These are phyloP conservation scores for Zoanthus solanderi DNA, from an alignment of 92 coral and sea anemone genomes.

Conservation along the genomic window DNA sequence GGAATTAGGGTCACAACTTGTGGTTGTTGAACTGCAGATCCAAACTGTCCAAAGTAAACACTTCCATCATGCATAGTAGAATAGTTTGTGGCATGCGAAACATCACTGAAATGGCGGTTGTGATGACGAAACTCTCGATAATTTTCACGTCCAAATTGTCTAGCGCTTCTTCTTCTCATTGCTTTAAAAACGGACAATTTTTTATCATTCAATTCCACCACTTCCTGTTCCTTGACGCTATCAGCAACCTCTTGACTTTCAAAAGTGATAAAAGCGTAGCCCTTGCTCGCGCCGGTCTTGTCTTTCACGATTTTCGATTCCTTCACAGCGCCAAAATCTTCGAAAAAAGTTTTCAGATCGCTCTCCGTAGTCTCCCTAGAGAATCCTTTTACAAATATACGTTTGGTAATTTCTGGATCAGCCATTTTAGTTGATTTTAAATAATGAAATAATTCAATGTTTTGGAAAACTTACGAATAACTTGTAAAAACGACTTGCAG, in stretches of 20 bases:
- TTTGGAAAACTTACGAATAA: background rate
- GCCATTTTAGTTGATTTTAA: constrained; percentile 63
- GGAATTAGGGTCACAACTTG: constrained; percentile 45
- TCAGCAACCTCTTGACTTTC: constrained; percentile 95
- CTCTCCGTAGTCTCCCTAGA: constrained; percentile 94
- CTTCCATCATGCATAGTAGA: constrained; percentile 59
- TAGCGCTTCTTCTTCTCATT: constrained; percentile 83
- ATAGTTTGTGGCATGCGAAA: constrained; percentile 60
- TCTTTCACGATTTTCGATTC: constrained; percentile 95
- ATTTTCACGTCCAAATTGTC: constrained; percentile 73
- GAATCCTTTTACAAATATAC: constrained; percentile 98
- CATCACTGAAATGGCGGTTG: constrained; percentile 70
- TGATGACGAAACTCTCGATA: constrained; percentile 75
- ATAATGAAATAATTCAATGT: constrained; percentile 19
- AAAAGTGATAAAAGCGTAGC: constrained; percentile 97
- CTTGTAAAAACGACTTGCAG: constrained; percentile 24
- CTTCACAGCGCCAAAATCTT: constrained; percentile 90
- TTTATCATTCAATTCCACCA: constrained; percentile 89
- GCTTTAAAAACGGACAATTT: constrained; percentile 89
- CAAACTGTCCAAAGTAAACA: constrained; percentile 44
- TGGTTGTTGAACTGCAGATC: constrained; percentile 49
- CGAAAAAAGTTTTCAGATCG: constrained; percentile 91
- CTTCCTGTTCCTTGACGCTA: constrained; percentile 80
- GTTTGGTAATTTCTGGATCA: constrained; percentile 85
- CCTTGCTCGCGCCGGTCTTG: constrained; percentile 96